phyloP scores from a whole-genome alignment of 1,140 invertebrate genomes.

The Bilobella aurantiaca region DNA sequence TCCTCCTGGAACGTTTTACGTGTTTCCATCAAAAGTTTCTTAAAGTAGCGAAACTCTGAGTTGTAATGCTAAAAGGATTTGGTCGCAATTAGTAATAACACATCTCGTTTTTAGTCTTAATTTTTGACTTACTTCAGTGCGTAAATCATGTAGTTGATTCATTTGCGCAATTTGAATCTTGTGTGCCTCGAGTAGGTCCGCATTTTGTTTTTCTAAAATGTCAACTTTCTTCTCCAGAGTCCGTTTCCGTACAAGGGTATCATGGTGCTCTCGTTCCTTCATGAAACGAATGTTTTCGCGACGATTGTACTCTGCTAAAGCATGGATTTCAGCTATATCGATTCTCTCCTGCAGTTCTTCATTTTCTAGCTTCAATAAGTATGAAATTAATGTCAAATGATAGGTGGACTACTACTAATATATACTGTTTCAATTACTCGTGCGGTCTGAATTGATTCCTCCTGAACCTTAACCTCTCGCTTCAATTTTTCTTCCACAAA shows the following conservation, averaged over 20 bases:
- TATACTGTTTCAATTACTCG: neutral
- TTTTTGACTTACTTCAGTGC: neutral
- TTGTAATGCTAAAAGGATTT: neutral
- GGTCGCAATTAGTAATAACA: neutral
- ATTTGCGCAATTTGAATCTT: neutral
- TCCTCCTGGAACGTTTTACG: neutral
- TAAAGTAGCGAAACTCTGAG: neutral
- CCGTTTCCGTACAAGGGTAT: neutral
- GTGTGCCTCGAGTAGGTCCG: neutral
- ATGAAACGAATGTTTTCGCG: neutral
- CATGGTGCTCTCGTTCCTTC: neutral
- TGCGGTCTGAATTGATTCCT: neutral
- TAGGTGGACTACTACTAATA: neutral
- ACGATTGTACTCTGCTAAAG: neutral
- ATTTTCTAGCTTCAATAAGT: neutral
- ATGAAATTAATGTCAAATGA: neutral
- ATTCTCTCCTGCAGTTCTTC: neutral
- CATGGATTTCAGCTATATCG: neutral
- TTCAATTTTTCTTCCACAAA: neutral
- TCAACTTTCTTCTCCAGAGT: neutral
- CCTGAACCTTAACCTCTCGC: neutral
- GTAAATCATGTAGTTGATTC: neutral
- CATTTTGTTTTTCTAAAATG: neutral
- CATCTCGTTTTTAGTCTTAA: neutral
- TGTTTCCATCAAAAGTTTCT: neutral